Conservation (phyloP, 2,113 vertebrate genomes). For the Tursiops truncatus region DNA sequence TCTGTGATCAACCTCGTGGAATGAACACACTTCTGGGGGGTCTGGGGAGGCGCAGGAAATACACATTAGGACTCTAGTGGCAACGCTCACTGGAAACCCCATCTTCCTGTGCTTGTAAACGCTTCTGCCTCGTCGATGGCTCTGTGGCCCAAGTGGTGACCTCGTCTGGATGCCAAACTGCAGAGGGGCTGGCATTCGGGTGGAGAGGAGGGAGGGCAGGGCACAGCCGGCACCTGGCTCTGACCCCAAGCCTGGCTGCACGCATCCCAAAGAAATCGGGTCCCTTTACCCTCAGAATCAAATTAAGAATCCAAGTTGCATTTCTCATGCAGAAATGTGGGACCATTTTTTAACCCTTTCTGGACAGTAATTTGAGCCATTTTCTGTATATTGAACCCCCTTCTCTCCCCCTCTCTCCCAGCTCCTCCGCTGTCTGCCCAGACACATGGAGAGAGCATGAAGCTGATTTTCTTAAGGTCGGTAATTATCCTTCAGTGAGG, state of each 20-base stretch:
- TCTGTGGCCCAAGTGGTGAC: not conserved
- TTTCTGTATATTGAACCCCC: not conserved
- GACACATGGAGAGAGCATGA: not conserved
- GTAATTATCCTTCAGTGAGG: not conserved
- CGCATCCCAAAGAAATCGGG: not conserved
- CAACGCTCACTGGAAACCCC: not conserved
- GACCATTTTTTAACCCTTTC: not conserved
- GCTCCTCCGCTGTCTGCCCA: not conserved
- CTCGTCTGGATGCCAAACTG: not conserved
- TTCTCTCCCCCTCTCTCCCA: not conserved
- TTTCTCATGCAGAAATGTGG: conserved; percentile 48
- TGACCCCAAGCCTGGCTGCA: not conserved
- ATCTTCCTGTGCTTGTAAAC: not conserved
- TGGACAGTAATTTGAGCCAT: conserved; percentile 23
- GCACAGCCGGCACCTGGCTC: not conserved
- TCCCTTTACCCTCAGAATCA: conserved; percentile 43
- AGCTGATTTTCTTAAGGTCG: not conserved
- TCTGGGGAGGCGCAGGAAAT: not conserved
- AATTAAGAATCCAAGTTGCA: conserved; percentile 51
- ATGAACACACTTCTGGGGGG: not conserved
- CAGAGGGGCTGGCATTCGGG: not conserved
- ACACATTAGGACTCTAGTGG: not conserved
- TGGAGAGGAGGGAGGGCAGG: not conserved
- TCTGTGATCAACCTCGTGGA: not conserved
- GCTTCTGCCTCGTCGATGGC: not conserved